phyloP scores from a whole-genome alignment of 2,888 invertebrate genomes.

The Synanthedon formicaeformis region DNA sequence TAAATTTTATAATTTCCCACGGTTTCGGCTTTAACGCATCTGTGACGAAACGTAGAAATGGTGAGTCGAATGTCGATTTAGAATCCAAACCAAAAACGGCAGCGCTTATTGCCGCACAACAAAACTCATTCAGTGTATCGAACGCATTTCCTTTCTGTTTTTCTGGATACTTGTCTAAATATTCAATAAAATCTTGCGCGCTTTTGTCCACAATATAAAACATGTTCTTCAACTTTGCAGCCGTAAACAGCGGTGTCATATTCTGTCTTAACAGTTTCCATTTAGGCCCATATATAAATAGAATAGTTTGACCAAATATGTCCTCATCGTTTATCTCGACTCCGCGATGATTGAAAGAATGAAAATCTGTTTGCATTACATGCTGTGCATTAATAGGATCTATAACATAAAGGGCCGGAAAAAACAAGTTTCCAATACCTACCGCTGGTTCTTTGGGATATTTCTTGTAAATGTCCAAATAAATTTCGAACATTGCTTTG shows the following conservation, averaged over 20 bases:
- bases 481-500: conserved; percentile 23
- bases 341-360: conserved; percentile 31
- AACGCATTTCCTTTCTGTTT: conserved; percentile 16
- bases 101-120: conserved; percentile 33
- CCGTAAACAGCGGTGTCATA: conserved; percentile 41
- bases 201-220: conserved; percentile 41
- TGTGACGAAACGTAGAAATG: conserved; percentile 25
- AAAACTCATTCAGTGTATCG: conserved; percentile 22
- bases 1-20: conserved; percentile 19
- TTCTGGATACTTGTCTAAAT: conserved; percentile 23
- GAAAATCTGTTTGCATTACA: conserved; percentile 26
- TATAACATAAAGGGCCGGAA: conserved; percentile 24
- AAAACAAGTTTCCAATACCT: conserved; percentile 20
- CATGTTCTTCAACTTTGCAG: conserved; percentile 42
- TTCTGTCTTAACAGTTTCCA: conserved; percentile 47
- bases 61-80: conserved; percentile 35
- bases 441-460: conserved; percentile 30
- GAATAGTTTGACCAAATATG: conserved; percentile 26
- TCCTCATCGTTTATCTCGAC: conserved; percentile 21
- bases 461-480: conserved; percentile 24
- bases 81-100: conserved; percentile 46
- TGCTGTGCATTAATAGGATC: conserved; percentile 27
- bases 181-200: conserved; percentile 32
- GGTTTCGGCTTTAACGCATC: conserved; percentile 15
- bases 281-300: conserved; percentile 27